Evolutionary conservation across 2,888 invertebrate species (phyloP), one percentile per base, ranked within the genome.

Genomic region (Tetragonula carbonaria): DNA sequence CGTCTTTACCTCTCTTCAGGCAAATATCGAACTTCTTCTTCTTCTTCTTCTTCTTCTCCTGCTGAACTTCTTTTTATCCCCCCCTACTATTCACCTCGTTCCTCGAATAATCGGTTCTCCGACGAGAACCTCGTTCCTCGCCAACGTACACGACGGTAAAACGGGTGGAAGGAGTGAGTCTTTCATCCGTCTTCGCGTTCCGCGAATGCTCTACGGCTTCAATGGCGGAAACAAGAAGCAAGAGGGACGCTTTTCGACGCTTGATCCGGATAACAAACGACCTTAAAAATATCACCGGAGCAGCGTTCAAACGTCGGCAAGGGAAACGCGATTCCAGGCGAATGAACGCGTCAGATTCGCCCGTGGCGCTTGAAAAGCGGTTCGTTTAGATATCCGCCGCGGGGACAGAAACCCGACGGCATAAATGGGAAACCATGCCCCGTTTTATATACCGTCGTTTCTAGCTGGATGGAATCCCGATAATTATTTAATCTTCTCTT

Each of bases 241-340:
- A 28, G 8, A 23, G 23, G 62, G 62, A 28, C 28, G 23, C 28
- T 23, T 62, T 62, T 28, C 62, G 18, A 21, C 74, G 70, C 57
- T 84, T 82, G 74, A 81, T 73, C 73, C 68, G 59, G 72, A 33
- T 81, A 73, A 84, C 76, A 76, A 82, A 84, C 66, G 81, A 77
- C 65, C 83, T 77, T 67, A 76, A 73, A 76, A 81, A 84, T 73
- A 84, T 82, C 77, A 84, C 74, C 77, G 70, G 77, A 8, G 33
- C 21, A 11, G 2, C 59, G 23, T 23, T 62, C 14, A 62, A 33
- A 2, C n/a, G 62, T 23, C 23, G 23, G 38, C 38, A 8, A 38
- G 38, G 28, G 16, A 28, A 23, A 23, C 45, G 45, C 45, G 45
- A 62, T 62, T 23, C 16, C 62, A 16, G 62, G 16, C 28, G 62